Evolutionary conservation across 2,797 vertebrate species (phyloP).

Genomic region (Sternotherus odoratus): DNA sequence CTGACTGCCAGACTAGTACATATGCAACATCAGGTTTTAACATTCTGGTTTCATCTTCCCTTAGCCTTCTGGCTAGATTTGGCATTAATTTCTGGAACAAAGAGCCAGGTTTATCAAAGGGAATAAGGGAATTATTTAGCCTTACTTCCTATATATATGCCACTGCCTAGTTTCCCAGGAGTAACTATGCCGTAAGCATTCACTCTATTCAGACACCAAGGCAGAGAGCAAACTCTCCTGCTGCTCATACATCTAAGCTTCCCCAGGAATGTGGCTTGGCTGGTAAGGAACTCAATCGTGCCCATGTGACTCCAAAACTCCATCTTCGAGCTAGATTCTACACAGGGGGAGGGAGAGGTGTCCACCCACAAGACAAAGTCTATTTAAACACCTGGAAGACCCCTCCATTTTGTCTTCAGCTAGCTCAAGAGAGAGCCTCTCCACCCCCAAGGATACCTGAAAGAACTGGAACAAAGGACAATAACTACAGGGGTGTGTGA

Average conservation of each 20-base stretch:
- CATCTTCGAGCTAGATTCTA: too few species aligned
- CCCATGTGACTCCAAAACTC: too few species aligned
- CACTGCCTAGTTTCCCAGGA: neutral
- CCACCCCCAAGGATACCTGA: too few species aligned
- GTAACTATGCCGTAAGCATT: neutral
- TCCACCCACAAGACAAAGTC: too few species aligned
- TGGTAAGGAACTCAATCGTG: too few species aligned
- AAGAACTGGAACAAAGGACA: too few species aligned
- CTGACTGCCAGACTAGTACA: neutral
- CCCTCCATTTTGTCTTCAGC: too few species aligned
- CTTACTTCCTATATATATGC: neutral
- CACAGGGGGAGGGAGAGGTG: too few species aligned
- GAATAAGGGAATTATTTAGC: neutral
- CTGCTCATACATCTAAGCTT: neutral
- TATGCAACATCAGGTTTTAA: neutral
- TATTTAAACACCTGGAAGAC: too few species aligned
- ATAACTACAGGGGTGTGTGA: too few species aligned
- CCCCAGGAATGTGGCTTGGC: too few species aligned
- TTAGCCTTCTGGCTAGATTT: neutral
- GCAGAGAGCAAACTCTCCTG: accelerated
- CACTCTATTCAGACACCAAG: neutral
- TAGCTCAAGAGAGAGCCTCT: too few species aligned
- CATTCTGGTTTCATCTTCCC: neutral
- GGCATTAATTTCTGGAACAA: neutral
- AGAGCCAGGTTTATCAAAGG: neutral